phyloP scores from a whole-genome alignment of 2,797 vertebrate genomes.

The Nothura maculosa region DNA sequence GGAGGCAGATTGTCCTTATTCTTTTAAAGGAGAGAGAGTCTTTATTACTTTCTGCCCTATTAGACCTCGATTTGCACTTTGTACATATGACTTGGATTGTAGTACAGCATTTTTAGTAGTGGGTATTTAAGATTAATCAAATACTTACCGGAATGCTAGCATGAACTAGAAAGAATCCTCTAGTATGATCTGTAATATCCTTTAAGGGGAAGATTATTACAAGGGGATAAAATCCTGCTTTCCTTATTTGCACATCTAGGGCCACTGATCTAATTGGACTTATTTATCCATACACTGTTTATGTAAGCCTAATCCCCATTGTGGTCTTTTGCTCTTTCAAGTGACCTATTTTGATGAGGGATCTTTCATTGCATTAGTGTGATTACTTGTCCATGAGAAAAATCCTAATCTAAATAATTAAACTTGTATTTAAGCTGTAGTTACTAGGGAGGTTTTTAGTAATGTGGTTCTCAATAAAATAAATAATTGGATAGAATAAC shows the following conservation, averaged over 20 bases:
- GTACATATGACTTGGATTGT: accelerated
- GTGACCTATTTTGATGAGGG: slow-evolving; percentile 36
- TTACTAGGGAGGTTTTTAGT: background rate
- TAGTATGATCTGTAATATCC: background rate
- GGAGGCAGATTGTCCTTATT: background rate
- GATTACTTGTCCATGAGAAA: background rate
- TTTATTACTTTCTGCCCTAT: background rate
- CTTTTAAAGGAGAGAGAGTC: background rate
- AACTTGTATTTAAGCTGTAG: background rate
- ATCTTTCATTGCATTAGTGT: background rate
- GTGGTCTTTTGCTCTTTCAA: background rate
- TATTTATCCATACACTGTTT: background rate
- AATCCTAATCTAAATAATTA: slow-evolving; percentile 4
- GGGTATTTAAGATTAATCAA: background rate
- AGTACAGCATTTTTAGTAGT: background rate
- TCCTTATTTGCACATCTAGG: slow-evolving; percentile 31
- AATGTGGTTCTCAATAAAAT: background rate
- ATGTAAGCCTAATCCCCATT: slow-evolving; percentile 23
- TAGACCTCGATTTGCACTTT: background rate
- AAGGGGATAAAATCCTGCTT: slow-evolving; percentile 45
- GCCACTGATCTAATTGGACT: slow-evolving; percentile 17
- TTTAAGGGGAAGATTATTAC: background rate
- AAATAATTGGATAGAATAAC: background rate
- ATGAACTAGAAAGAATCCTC: background rate
- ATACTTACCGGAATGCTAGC: background rate